phyloP scores from a whole-genome alignment of 2,113 vertebrate genomes.

The Brienomyrus brachyistius region DNA sequence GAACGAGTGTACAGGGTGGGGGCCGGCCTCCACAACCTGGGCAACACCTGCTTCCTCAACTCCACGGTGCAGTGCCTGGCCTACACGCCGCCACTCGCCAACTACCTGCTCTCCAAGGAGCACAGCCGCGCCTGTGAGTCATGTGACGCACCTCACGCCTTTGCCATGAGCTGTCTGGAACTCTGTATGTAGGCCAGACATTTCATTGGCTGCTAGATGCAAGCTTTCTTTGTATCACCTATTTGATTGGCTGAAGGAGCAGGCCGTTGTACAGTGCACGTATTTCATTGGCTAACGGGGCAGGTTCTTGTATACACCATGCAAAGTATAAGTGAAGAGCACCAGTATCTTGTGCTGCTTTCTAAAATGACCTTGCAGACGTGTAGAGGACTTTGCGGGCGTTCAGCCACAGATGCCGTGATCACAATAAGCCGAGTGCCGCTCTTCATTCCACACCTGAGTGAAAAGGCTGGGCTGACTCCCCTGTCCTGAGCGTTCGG shows the following conservation, averaged over 20 bases:
- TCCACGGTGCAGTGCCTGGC: constrained; percentile 91
- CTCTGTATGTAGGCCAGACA: neutral
- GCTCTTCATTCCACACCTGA: neutral
- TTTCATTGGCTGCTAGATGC: neutral
- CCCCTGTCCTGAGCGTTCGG: neutral
- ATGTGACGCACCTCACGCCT: neutral
- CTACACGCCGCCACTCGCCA: constrained; percentile 85
- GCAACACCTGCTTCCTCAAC: constrained; percentile 98
- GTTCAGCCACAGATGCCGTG: neutral
- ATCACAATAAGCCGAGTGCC: neutral
- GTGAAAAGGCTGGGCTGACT: neutral
- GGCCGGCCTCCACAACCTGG: constrained; percentile 89
- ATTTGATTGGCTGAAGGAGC: neutral
- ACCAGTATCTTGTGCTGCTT: neutral
- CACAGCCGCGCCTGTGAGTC: constrained; percentile 82
- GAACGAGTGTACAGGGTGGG: constrained; percentile 78
- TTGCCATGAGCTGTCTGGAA: neutral
- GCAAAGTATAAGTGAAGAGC: neutral
- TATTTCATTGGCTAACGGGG: neutral
- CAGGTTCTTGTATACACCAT: neutral
- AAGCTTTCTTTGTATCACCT: neutral
- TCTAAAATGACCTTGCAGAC: neutral
- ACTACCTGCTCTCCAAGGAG: constrained; percentile 89
- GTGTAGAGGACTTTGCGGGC: neutral
- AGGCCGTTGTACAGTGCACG: neutral